Percentiles rank a stretch among this genome's conserved stretches.
Conservation (phyloP, 2,113 vertebrate genomes). For the Ochotona princeps region DNA sequence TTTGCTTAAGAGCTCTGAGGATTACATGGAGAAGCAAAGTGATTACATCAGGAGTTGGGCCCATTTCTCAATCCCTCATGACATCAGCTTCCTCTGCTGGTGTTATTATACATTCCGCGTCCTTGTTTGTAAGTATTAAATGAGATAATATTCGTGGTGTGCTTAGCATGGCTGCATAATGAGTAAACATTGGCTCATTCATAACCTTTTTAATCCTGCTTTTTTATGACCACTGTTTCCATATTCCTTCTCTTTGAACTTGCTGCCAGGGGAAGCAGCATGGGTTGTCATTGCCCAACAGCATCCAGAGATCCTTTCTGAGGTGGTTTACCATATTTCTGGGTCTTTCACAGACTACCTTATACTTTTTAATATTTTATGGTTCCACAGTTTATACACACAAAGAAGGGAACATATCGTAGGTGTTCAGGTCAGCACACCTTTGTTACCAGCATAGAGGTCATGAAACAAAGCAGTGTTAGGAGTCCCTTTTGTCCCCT, state of each 20-base stretch:
- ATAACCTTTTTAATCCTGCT: not conserved
- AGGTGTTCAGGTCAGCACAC: not conserved
- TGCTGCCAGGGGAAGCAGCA: not conserved
- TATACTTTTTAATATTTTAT: not conserved
- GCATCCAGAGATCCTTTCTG: not conserved
- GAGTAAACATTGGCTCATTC: not conserved
- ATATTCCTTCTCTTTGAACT: not conserved
- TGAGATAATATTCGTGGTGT: not conserved
- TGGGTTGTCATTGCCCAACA: not conserved
- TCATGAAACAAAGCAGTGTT: not conserved
- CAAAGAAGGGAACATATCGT: not conserved
- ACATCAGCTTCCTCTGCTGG: not conserved
- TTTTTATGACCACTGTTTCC: not conserved
- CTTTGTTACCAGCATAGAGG: not conserved
- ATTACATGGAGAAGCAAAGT: not conserved
- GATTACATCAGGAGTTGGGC: not conserved
- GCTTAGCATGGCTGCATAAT: not conserved
- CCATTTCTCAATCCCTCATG: not conserved
- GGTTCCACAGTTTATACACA: not conserved
- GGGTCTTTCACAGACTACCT: not conserved
- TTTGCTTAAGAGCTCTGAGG: not conserved
- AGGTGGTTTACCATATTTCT: not conserved
- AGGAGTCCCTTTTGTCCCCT: not conserved
- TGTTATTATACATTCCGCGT: not conserved
- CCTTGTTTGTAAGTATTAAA: not conserved